Conservation (phyloP, 2,888 invertebrate species). For the Poecilus cupreus region DNA sequence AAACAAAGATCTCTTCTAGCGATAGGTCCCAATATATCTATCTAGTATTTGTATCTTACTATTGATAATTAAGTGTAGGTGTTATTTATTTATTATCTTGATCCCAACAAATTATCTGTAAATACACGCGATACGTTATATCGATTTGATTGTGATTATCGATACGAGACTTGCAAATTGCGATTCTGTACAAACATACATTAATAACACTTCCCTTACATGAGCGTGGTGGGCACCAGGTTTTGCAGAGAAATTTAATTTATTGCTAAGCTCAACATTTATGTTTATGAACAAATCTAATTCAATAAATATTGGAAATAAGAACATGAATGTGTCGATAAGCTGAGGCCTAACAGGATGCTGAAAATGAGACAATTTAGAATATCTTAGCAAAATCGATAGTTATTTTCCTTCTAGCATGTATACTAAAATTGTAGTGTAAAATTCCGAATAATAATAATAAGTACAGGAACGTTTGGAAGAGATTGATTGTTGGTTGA, state of each 20-base stretch:
- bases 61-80: slow-evolving; percentile 44
- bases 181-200: slow-evolving; percentile 11
- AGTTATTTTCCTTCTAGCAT: too few species aligned
- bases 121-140: slow-evolving; percentile 4
- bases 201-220: slow-evolving; percentile 14
- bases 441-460: too few species aligned
- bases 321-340: too few species aligned
- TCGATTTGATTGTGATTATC: slow-evolving; percentile 30
- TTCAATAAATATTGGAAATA: too few species aligned
- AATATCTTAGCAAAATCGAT: too few species aligned
- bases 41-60: slow-evolving; percentile 18
- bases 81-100: slow-evolving; percentile 41
- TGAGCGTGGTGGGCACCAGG: background rate
- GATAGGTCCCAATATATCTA: slow-evolving; percentile 11
- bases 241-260: background rate
- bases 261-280: background rate
- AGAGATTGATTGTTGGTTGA: too few species aligned
- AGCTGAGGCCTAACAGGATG: too few species aligned
- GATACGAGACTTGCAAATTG: slow-evolving; percentile 21
- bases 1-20: slow-evolving; percentile 8
- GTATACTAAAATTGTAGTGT: too few species aligned
- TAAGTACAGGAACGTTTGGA: too few species aligned
- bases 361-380: too few species aligned
- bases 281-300: background rate
- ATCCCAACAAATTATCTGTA: slow-evolving; percentile 36